Evolutionary conservation across 2,888 invertebrate genomes (phyloP), one percentile per base, ranked within the genome.

Genomic region (Amiota mariae): DNA sequence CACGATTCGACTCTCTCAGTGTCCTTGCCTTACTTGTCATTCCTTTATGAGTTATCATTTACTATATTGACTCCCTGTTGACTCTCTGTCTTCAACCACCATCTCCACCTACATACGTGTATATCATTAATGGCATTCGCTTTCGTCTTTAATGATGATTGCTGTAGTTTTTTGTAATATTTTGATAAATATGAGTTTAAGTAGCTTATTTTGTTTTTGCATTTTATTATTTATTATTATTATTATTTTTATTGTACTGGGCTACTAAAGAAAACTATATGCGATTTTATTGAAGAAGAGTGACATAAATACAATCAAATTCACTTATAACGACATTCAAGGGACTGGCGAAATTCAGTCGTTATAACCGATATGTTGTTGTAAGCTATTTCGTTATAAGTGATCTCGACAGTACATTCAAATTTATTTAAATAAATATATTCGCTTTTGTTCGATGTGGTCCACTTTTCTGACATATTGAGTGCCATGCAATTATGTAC

Each of bases 31-130:
- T 47, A 24, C 51, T 78, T 86, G 86, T 81, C 85, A 84, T 72
- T 13, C 78, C 84, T 84, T 86, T 86, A 86, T 84, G 86, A 85
- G 82, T 78, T 81, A 84, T 84, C 86, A 84, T 86, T 84, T 84
- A 82, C 63, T 63, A 57, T 71, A 72, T 61, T 56, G 57, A 67
- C 70, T 49, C 24, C 57, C 24, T 24, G 24, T 24, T 24, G 24
- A 24, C 3, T 24, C 24, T 47, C 13, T 51, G 11, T 13, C 36
- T 66, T 54, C 20, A 9, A 9, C 15, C 49, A 24, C 10, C 68
- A 63, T n/a, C n/a, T n/a, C n/a, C n/a, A n/a, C n/a, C n/a, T n/a
- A n/a, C n/a, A n/a, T n/a, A n/a, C n/a, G n/a, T n/a, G n/a, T n/a
- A n/a, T n/a, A n/a, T n/a, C 4, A 20, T 20, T 49, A 51, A 51